phyloP scores from a whole-genome alignment of 2,888 invertebrate genomes.

The Oeneis ivallda region DNA sequence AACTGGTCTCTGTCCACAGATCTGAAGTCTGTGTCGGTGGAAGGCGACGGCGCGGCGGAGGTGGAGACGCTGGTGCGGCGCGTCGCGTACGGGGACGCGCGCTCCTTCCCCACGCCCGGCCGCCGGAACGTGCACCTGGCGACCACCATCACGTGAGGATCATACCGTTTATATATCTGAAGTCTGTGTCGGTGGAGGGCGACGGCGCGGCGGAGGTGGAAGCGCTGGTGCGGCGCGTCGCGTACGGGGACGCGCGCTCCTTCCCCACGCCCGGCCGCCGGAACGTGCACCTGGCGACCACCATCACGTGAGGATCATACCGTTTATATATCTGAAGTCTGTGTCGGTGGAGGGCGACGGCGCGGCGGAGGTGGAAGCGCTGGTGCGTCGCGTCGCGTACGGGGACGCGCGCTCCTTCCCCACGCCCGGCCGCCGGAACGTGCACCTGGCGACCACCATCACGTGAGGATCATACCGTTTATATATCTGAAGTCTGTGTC shows the following conservation, averaged over 20 bases:
- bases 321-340: constrained; percentile 92
- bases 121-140: constrained; percentile 91
- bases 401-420: constrained; percentile 95
- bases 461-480: constrained; percentile 76
- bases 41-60: constrained; percentile 94
- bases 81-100: constrained; percentile 95
- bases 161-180: too few species aligned
- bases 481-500: constrained; percentile 93
- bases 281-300: constrained; percentile 90
- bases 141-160: constrained; percentile 88
- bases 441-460: constrained; percentile 90
- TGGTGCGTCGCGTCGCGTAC: constrained; percentile 94
- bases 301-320: constrained; percentile 86
- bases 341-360: constrained; percentile 96
- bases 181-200: constrained; percentile 95
- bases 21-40: constrained; percentile 93
- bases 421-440: constrained; percentile 95
- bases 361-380: constrained; percentile 92
- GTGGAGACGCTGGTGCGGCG: constrained; percentile 92
- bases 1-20: too few species aligned
- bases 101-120: constrained; percentile 97
- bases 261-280: constrained; percentile 97
- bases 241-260: constrained; percentile 94
- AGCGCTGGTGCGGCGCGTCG: constrained; percentile 90
- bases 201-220: constrained; percentile 95